A percentile compares a stretch with the other conserved stretches of the same genome.
Conservation (phyloP, 2,888 invertebrate genomes). For the Theretra japonica region DNA sequence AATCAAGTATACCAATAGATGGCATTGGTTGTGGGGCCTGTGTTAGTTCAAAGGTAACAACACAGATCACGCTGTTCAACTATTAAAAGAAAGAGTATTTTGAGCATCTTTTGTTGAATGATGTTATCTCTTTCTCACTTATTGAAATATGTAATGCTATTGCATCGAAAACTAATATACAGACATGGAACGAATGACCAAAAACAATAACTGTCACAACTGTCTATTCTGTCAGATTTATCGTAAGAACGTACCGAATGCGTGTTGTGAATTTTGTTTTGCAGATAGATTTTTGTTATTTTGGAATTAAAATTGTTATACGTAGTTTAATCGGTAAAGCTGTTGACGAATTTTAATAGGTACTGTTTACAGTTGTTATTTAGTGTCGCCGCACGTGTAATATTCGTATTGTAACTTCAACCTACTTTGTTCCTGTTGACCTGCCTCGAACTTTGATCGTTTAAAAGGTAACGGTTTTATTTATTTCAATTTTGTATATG, state of each 20-base stretch:
- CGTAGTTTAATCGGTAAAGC: conserved; percentile 53
- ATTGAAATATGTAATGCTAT: not conserved
- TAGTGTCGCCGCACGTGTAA: conserved; percentile 61
- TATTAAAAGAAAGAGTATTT: not conserved
- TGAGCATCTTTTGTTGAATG: not conserved
- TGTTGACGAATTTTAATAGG: conserved; percentile 60
- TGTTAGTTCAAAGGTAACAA: not conserved
- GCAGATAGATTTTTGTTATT: conserved; percentile 64
- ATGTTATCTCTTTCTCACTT: not conserved
- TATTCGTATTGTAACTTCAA: conserved; percentile 60
- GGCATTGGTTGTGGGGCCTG: not conserved
- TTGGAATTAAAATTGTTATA: conserved; percentile 61
- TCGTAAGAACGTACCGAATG: conserved; percentile 59
- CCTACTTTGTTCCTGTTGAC: conserved; percentile 78
- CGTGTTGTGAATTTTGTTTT: conserved; percentile 76
- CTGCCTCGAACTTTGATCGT: conserved; percentile 70
- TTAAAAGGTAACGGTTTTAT: conserved; percentile 79
- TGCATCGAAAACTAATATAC: not conserved
- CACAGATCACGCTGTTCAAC: not conserved
- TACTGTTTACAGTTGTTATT: conserved; percentile 63
- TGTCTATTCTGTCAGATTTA: conserved; percentile 47
- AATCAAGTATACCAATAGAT: conserved; percentile 5
- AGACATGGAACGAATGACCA: conserved; percentile 12
- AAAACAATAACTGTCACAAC: conserved; percentile 45
- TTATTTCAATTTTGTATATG: conserved; percentile 42